Base-by-base conservation (phyloP, 2,797 vertebrate genomes). In the Clarias fuscus region DNA sequence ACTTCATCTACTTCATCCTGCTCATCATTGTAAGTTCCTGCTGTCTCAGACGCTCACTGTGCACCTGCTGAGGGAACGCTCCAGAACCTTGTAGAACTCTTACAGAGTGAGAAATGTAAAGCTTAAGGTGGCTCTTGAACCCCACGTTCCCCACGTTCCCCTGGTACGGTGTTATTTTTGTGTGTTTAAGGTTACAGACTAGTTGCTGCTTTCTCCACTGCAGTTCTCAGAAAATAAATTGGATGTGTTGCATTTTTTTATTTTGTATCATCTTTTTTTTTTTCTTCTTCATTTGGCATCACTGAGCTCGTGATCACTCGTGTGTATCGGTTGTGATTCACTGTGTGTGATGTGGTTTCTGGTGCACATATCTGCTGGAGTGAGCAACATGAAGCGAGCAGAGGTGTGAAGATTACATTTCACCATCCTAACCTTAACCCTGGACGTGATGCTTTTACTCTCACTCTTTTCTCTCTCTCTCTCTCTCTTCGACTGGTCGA, bases 1-100 rank as follows among this genome's bases (percentile, higher is more conserved):
- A 99, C 94, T 99, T 99, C 94, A 98, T 99, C 94, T 99, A 99
- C 93, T 99, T 99, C 90, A 99, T 99, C 91, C 94, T 99, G 62
- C 96, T 99, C 58, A 99, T 99, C 89, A 99, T 99, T 1, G 98
- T 99, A 95, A 98, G 98, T 98, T 71, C 22, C 65, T 86, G 30
- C 78, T 75, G 58, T 77, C 20, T 5, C 40, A 64, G 59, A 80
- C n/a, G 48, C 24, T 43, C 13, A 40, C 11, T 24, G 58, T 64
- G 7, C 27, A 72, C 5, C 37, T 4, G 33, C 68, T 22, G 68
- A 71, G 17, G 33, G 68, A 71, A 40, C 37, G n/a, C 20, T 43
- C 0, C 40, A 43, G 43, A 37, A 4, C 43, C 70, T 11, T 24
- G 27, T 7, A 67, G 27, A 67, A 67, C 65, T 13, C 14, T 67